Percentiles rank a stretch among this genome's conserved stretches.
Evolutionary conservation across 2,797 vertebrate genomes (phyloP).

Genomic region (Scyliorhinus canicula): DNA sequence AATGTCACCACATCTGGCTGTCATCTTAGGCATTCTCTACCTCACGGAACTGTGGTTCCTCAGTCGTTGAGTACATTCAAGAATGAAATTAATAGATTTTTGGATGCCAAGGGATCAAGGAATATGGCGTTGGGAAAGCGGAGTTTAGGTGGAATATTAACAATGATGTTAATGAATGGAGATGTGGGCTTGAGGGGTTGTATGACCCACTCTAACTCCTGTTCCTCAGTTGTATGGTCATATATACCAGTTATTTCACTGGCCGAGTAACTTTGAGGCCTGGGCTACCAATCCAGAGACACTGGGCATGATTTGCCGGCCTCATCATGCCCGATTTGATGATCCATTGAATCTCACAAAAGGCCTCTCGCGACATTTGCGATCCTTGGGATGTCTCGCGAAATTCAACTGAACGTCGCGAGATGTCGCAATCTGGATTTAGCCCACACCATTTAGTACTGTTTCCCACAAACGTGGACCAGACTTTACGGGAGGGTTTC

Average conservation of each 20-base stretch:
- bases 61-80: background rate
- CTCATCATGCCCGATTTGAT: no score
- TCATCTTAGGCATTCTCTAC: background rate
- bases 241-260: background rate
- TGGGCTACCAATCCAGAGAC: background rate
- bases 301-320: background rate
- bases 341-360: no score
- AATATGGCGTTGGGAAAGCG: background rate
- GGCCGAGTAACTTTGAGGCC: background rate
- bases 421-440: no score
- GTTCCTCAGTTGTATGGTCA: no score
- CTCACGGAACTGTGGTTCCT: background rate
- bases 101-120: background rate
- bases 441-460: no score
- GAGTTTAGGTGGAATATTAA: background rate
- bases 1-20: background rate
- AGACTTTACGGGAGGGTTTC: no score
- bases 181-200: background rate
- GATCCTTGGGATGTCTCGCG: no score
- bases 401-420: no score
- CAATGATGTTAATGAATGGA: background rate
- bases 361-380: no score
- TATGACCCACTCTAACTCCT: background rate
- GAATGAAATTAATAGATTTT: background rate
- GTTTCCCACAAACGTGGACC: no score